Evolutionary conservation across 2,113 vertebrate species (phyloP).

Genomic region (Ramphastos sulfuratus): DNA sequence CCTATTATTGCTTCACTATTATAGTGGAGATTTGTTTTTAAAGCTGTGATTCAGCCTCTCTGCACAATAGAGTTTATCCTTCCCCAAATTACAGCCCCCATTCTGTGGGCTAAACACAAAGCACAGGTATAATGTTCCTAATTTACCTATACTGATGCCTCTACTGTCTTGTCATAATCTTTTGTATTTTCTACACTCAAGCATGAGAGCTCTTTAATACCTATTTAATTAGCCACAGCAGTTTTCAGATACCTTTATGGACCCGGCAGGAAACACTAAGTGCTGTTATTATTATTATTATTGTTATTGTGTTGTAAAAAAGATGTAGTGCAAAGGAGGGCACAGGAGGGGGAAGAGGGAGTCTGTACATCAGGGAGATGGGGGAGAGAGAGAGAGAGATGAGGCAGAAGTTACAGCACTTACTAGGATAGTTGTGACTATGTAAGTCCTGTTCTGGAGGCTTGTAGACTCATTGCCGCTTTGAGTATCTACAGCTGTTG

Average conservation of each 20-base stretch:
- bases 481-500: slow-evolving; percentile 82
- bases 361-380: not conserved
- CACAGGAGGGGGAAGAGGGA: not conserved
- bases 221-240: slow-evolving; percentile 31
- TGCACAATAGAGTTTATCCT: slow-evolving; percentile 24
- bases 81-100: slow-evolving; percentile 31
- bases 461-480: slow-evolving; percentile 87
- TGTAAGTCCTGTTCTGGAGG: slow-evolving; percentile 95
- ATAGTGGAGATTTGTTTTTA: slow-evolving; percentile 46
- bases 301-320: slow-evolving; percentile 3
- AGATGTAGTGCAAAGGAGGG: not conserved
- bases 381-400: not conserved
- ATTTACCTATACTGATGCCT: slow-evolving; percentile 18
- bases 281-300: not conserved
- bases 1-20: slow-evolving; percentile 46
- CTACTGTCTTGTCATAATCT: slow-evolving; percentile 53
- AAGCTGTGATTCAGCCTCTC: slow-evolving; percentile 49
- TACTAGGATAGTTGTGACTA: slow-evolving; percentile 97
- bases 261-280: not conserved
- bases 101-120: slow-evolving; percentile 50
- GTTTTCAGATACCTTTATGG: slow-evolving; percentile 33
- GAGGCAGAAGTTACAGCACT: slow-evolving; percentile 49
- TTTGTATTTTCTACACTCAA: slow-evolving; percentile 47
- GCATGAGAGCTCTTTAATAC: slow-evolving; percentile 29
- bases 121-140: not conserved